Conservation (phyloP, 1,140 invertebrate genomes). For the Ceratosolen fusciceps region DNA sequence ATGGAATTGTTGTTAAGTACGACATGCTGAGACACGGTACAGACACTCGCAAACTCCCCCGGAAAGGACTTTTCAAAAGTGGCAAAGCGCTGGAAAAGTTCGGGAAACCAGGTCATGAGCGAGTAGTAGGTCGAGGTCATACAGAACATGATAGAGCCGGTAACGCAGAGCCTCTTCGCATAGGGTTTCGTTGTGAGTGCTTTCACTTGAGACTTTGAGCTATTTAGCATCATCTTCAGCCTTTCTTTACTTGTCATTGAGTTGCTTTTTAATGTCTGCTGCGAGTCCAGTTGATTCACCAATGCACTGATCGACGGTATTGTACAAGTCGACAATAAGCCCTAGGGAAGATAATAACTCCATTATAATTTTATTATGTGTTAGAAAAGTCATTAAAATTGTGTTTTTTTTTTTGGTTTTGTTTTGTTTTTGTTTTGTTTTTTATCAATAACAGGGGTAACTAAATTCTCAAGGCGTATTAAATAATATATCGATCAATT, state of each 20-base stretch:
- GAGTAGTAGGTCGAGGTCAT: slow-evolving; percentile 67
- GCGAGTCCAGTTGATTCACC: not conserved
- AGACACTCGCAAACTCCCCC: slow-evolving; percentile 60
- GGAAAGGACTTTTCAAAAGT: slow-evolving; percentile 60
- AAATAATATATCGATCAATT: too few relatives aligned
- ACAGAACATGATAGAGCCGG: slow-evolving; percentile 54
- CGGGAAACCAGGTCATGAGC: slow-evolving; percentile 72
- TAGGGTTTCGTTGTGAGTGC: slow-evolving; percentile 56
- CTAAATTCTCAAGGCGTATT: too few relatives aligned
- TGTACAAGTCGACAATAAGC: not conserved
- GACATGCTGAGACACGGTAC: slow-evolving; percentile 56
- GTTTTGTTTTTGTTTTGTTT: too few relatives aligned
- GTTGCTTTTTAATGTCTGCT: not conserved
- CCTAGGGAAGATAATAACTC: not conserved
- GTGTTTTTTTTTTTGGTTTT: too few relatives aligned
- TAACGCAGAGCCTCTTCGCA: slow-evolving; percentile 51
- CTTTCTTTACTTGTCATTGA: slow-evolving; percentile 24
- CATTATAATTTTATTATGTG: too few relatives aligned
- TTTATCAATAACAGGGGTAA: too few relatives aligned
- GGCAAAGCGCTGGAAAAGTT: slow-evolving; percentile 68
- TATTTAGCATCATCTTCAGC: slow-evolving; percentile 39
- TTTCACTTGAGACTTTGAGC: slow-evolving; percentile 53
- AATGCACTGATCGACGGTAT: slow-evolving; percentile 19
- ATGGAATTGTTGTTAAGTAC: not conserved
- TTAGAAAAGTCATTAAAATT: too few relatives aligned